Evolutionary conservation across 2,113 vertebrate species (phyloP).

Genomic region (Chlamydotis undulata): DNA sequence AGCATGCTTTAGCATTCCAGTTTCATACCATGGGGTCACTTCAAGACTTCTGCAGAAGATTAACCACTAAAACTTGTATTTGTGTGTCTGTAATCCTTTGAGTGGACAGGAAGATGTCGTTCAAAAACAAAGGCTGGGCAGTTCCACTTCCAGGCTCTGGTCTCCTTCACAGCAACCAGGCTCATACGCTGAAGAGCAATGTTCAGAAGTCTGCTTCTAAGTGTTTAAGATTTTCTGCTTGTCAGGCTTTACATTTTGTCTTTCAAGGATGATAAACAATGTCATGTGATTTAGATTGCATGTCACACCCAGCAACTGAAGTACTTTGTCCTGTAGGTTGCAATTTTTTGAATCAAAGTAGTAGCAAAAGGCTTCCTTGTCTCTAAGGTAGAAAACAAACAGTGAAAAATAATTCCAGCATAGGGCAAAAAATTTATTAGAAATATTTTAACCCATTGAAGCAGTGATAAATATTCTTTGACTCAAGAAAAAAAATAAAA

Average conservation of each 20-base stretch:
- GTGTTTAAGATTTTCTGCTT: not conserved
- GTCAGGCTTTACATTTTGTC: not conserved
- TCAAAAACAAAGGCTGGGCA: not conserved
- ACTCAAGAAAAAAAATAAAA: not conserved
- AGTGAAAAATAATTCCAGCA: not conserved
- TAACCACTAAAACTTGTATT: not conserved
- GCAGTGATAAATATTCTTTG: not conserved
- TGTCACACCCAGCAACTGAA: not conserved
- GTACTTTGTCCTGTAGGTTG: not conserved
- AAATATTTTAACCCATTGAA: not conserved
- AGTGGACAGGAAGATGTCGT: no score
- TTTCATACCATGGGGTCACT: not conserved
- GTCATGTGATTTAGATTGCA: not conserved
- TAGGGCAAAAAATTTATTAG: not conserved
- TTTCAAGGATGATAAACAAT: not conserved
- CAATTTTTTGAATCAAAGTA: not conserved
- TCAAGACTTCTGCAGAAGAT: not conserved
- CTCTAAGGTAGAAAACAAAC: not conserved
- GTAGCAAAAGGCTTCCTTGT: not conserved
- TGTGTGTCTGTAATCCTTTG: not conserved
- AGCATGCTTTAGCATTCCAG: not conserved
- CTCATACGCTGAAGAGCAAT: not conserved
- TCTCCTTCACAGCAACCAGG: not conserved
- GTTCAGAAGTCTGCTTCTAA: not conserved
- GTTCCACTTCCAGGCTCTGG: not conserved